Evolutionary conservation across 37 sponge, comb jelly and placozoan genomes (phyloP).

Genomic region (Cliona cf. orientalis): DNA sequence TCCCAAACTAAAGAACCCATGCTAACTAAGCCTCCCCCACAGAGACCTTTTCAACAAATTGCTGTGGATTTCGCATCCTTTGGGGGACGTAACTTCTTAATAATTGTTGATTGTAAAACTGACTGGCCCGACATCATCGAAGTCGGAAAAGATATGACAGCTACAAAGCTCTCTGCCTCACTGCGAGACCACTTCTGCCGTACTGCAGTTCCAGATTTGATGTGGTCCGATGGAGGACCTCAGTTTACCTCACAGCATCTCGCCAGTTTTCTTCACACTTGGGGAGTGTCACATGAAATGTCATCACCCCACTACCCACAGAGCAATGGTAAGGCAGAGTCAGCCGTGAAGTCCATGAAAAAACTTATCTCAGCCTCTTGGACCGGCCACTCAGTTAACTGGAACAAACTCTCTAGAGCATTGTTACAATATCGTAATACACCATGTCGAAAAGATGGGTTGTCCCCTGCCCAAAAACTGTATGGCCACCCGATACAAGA

Average conservation of each 20-base stretch:
- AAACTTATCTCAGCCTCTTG: conserved; percentile 1
- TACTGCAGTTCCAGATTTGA: conserved; percentile 18
- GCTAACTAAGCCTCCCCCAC: neutral
- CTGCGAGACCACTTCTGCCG: conserved; percentile 24
- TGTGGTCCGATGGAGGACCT: conserved; percentile 23
- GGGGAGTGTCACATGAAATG: conserved; percentile 12
- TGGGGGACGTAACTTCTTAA: conserved; percentile 23
- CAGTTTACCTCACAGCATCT: neutral
- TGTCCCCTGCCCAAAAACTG: conserved; percentile 22
- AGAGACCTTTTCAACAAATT: conserved; percentile 26
- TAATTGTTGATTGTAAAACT: conserved; percentile 30
- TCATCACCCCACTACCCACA: conserved; percentile 40
- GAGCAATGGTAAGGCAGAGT: conserved; percentile 42
- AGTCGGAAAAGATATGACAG: conserved; percentile 18
- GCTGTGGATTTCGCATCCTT: conserved; percentile 29
- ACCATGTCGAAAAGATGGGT: conserved; percentile 13
- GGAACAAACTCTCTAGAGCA: conserved; percentile 2
- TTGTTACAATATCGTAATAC: conserved; percentile 35
- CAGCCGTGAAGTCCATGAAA: conserved; percentile 31
- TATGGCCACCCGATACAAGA: conserved; percentile 19
- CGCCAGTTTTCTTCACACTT: neutral
- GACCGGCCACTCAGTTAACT: neutral
- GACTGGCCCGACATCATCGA: conserved; percentile 47
- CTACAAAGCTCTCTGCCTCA: conserved; percentile 1
- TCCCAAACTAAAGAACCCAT: conserved; percentile 31